phyloP scores from a whole-genome alignment of 2,113 vertebrate genomes.

The Regulus satrapa region DNA sequence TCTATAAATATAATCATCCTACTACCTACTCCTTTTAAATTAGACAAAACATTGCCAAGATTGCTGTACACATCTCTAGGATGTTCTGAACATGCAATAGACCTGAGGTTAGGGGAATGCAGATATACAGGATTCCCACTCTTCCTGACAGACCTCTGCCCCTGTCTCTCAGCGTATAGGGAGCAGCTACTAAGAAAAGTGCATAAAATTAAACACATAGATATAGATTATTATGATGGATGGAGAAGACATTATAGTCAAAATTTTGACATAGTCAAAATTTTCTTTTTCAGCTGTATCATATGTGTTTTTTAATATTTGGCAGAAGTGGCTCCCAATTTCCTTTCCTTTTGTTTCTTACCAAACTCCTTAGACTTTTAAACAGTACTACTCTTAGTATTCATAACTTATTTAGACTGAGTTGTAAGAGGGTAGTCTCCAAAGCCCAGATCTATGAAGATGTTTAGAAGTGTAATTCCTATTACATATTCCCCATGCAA shows the following conservation, averaged over 20 bases:
- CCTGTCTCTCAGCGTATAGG: background rate
- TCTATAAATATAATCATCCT: background rate
- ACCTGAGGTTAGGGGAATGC: background rate
- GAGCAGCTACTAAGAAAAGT: background rate
- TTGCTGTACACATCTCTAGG: background rate
- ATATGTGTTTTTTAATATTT: background rate
- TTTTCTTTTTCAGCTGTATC: background rate
- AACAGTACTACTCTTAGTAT: constrained; percentile 10
- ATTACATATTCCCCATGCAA: background rate
- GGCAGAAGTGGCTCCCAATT: constrained; percentile 6
- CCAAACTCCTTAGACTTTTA: constrained; percentile 46
- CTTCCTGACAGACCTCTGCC: background rate
- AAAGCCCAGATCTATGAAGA: background rate
- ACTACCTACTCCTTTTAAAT: background rate
- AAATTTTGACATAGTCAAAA: background rate
- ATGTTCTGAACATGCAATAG: background rate
- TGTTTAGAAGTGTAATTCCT: background rate
- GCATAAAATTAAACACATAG: constrained; percentile 7
- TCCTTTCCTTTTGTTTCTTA: constrained; percentile 31
- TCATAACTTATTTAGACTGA: background rate
- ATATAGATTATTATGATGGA: background rate
- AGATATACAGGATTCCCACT: background rate
- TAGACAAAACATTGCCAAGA: background rate
- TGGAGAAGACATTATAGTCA: background rate
- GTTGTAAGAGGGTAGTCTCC: background rate